phyloP scores from a whole-genome alignment of 2,797 vertebrate species.

The Eremophila alpestris region DNA sequence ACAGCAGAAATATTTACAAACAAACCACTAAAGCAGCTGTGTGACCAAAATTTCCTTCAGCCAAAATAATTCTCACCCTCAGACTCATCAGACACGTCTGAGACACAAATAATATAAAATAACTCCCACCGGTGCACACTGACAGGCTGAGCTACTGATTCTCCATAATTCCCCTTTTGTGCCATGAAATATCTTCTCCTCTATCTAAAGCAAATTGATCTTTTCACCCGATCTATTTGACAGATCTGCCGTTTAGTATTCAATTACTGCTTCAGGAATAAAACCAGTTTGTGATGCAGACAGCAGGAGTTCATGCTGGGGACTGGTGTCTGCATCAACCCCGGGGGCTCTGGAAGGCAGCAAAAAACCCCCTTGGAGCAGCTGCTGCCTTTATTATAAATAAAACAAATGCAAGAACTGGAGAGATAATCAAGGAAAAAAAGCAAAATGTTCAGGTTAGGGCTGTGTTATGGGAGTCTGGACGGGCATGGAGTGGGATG shows the following conservation, averaged over 20 bases:
- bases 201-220: not conserved
- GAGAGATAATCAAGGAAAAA: not conserved
- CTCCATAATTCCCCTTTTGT: not conserved
- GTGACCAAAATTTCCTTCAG: not conserved
- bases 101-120: not conserved
- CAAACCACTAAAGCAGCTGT: not conserved
- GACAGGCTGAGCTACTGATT: not conserved
- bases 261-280: not conserved
- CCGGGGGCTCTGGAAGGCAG: not conserved
- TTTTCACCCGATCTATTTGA: not conserved
- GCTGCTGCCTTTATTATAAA: not conserved
- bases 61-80: not conserved
- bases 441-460: fast-evolving
- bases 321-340: not conserved
- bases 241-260: not conserved
- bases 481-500: fast-evolving
- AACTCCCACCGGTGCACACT: not conserved
- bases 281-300: not conserved
- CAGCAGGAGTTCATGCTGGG: not conserved
- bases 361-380: not conserved
- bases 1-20: not conserved
- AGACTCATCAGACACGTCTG: not conserved
- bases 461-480: fast-evolving
- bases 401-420: not conserved
- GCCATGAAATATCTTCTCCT: not conserved